phyloP scores from a whole-genome alignment of 2,888 invertebrate species.

The Phalera bucephala region DNA sequence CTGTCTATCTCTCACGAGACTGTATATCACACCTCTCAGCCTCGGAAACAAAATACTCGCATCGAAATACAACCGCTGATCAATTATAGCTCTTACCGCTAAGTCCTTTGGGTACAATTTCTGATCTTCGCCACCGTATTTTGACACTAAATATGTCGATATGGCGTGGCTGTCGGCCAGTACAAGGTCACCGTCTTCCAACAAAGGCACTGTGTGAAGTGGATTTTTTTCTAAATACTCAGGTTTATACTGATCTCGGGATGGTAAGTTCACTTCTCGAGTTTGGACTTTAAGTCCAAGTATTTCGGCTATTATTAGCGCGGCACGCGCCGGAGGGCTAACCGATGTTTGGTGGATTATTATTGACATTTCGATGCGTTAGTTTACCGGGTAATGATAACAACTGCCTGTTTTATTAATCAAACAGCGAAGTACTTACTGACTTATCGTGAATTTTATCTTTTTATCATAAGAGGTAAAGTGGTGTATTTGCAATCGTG shows the following conservation, averaged over 20 bases:
- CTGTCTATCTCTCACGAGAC: constrained; percentile 25
- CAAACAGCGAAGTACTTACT: no score
- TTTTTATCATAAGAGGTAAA: no score
- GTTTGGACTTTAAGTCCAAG: constrained; percentile 37
- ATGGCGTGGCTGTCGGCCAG: constrained; percentile 52
- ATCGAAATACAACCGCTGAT: constrained; percentile 48
- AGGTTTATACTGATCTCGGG: constrained; percentile 36
- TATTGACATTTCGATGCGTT: constrained; percentile 22
- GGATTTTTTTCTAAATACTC: constrained; percentile 50
- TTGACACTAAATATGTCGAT: constrained; percentile 42
- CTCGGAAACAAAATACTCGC: constrained; percentile 46
- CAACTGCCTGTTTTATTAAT: no score
- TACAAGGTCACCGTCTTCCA: constrained; percentile 45
- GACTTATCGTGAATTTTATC: not conserved
- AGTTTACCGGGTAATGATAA: no score
- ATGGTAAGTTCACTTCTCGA: constrained; percentile 38
- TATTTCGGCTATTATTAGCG: constrained; percentile 39
- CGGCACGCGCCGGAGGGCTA: constrained; percentile 46
- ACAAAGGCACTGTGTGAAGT: constrained; percentile 47
- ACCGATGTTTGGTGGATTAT: constrained; percentile 37
- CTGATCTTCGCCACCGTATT: constrained; percentile 33
- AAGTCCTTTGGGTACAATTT: constrained; percentile 43
- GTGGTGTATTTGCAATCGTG: no score
- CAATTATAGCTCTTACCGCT: constrained; percentile 33
- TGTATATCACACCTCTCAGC: constrained; percentile 33